Evolutionary conservation across 1,140 invertebrate species (phyloP).

Genomic region (Octopus sinensis): DNA sequence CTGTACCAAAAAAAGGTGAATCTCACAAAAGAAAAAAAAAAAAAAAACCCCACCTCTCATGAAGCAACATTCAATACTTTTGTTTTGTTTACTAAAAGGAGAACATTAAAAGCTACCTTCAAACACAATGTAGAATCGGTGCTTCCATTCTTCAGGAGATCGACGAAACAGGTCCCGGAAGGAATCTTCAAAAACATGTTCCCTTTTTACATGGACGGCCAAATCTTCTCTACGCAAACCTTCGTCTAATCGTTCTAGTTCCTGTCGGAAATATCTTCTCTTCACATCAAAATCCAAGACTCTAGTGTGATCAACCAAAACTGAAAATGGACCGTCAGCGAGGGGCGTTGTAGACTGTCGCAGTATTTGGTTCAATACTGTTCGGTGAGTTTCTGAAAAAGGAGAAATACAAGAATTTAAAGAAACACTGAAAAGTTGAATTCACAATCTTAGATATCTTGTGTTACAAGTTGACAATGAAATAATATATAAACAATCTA

Average conservation of each 20-base stretch:
- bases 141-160: slow-evolving; percentile 87
- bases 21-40: too few species aligned
- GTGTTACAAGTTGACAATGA: too few species aligned
- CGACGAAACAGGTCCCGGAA: slow-evolving; percentile 84
- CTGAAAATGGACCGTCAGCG: slow-evolving; percentile 82
- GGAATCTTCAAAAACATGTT: slow-evolving; percentile 87
- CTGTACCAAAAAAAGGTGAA: too few species aligned
- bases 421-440: neutral
- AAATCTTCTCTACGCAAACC: slow-evolving; percentile 76
- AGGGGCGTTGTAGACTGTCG: slow-evolving; percentile 81
- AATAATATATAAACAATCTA: too few species aligned
- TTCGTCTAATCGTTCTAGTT: slow-evolving; percentile 71
- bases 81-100: too few species aligned
- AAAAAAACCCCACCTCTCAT: too few species aligned
- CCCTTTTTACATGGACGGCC: slow-evolving; percentile 82
- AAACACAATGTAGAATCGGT: slow-evolving; percentile 91
- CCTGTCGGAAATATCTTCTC: slow-evolving; percentile 82
- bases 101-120: slow-evolving; percentile 66
- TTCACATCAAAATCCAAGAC: slow-evolving; percentile 92
- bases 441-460: too few species aligned
- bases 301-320: slow-evolving; percentile 84
- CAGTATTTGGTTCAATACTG: slow-evolving; percentile 88
- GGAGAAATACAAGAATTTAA: neutral
- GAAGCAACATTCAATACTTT: too few species aligned
- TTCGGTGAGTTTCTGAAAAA: slow-evolving; percentile 77